Evolutionary conservation across 2,888 invertebrate genomes (phyloP).

Genomic region (Adelphocoris suturalis): DNA sequence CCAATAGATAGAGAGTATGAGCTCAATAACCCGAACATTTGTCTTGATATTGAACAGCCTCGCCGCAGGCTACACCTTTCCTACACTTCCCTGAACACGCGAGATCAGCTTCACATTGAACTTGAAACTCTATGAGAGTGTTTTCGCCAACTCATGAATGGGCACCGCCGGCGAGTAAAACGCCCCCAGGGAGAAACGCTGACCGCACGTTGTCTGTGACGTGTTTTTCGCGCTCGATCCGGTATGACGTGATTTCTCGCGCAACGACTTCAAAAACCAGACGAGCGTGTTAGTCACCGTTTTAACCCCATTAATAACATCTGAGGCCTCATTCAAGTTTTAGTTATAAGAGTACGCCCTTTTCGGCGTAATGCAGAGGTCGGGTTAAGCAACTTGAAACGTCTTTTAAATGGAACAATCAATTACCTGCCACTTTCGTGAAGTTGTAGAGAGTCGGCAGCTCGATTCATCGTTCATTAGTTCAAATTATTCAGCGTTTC

Average conservation of each 20-base stretch:
- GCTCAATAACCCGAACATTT: no score
- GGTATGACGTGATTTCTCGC: not conserved
- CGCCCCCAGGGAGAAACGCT: not conserved
- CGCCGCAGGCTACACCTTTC: not conserved
- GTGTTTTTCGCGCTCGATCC: not conserved
- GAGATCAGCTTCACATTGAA: constrained; percentile 4
- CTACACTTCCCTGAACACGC: not conserved
- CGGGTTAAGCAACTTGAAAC: not conserved
- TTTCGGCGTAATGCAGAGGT: not conserved
- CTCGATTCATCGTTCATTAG: no score
- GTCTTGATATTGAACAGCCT: not conserved
- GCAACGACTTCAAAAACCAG: not conserved
- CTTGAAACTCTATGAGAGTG: not conserved
- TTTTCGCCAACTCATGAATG: constrained; percentile 43
- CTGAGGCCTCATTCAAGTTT: not conserved
- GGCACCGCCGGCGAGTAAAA: not conserved
- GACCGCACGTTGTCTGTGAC: not conserved
- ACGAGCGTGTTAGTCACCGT: not conserved
- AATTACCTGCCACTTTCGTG: not conserved
- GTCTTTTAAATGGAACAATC: not conserved
- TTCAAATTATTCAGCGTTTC: no score
- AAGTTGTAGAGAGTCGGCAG: no score
- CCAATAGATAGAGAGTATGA: no score
- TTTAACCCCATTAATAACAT: constrained; percentile 14
- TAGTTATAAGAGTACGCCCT: not conserved